Evolutionary conservation across 2,113 vertebrate genomes (phyloP).

Genomic region (Oplegnathus fasciatus): DNA sequence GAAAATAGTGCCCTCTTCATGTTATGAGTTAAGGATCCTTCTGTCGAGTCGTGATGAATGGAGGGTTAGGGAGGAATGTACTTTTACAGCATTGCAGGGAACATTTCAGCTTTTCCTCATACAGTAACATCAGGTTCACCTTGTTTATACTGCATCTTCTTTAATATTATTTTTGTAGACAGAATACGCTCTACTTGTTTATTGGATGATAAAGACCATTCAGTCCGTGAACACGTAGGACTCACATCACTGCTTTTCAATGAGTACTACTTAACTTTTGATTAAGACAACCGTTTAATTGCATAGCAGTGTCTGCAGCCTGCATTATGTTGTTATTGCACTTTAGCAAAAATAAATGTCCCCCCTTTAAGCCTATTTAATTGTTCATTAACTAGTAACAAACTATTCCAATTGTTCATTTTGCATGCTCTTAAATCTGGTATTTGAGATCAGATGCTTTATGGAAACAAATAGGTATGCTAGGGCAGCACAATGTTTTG

Average conservation of each 20-base stretch:
- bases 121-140: conserved; percentile 52
- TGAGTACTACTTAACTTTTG: conserved; percentile 32
- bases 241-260: conserved; percentile 55
- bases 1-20: conserved; percentile 36
- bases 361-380: conserved; percentile 64
- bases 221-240: conserved; percentile 13
- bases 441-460: conserved; percentile 77
- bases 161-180: conserved; percentile 74
- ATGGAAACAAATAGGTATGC: conserved; percentile 69
- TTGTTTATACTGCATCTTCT: conserved; percentile 60
- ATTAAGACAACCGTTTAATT: conserved; percentile 38
- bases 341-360: conserved; percentile 63
- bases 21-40: conserved; percentile 20
- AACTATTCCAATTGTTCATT: conserved; percentile 67
- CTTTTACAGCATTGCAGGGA: conserved; percentile 53
- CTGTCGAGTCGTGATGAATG: conserved; percentile 16
- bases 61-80: conserved; percentile 56
- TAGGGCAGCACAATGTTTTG: conserved; percentile 75
- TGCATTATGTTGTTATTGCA: conserved; percentile 72
- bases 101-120: conserved; percentile 52
- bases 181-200: conserved; percentile 27
- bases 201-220: not conserved
- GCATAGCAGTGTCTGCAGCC: conserved; percentile 69
- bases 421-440: conserved; percentile 84
- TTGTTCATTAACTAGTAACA: conserved; percentile 54